Percentiles rank a stretch among this genome's conserved stretches.
phyloP scores from a whole-genome alignment of 1,140 invertebrate species.

The Bombus sibiricus region DNA sequence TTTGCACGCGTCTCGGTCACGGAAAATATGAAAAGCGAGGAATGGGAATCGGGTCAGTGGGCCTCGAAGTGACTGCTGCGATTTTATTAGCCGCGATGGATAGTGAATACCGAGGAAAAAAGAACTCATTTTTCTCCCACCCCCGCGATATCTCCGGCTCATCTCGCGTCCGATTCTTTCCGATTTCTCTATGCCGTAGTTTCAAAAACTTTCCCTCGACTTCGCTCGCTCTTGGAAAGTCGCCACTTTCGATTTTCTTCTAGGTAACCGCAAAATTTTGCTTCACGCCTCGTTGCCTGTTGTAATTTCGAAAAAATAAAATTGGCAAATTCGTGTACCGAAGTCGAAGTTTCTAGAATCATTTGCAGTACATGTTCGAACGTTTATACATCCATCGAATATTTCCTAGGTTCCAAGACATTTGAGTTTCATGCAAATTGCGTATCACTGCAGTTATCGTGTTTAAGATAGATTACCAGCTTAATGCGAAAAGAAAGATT shows the following conservation, averaged over 20 bases:
- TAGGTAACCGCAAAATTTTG: neutral
- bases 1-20: neutral
- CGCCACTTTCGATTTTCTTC: conserved; percentile 3
- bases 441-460: neutral
- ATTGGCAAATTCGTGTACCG: neutral
- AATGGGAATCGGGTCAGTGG: conserved; percentile 33
- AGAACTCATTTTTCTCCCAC: neutral
- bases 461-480: neutral
- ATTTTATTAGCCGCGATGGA: conserved; percentile 1
- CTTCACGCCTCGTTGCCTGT: neutral
- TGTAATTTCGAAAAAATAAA: neutral
- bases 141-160: neutral
- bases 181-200: conserved; percentile 7
- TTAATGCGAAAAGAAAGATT: neutral
- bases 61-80: neutral
- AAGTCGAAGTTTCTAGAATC: neutral
- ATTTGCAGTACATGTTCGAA: too few species aligned
- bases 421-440: neutral
- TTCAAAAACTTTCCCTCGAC: conserved; percentile 40
- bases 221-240: neutral
- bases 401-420: neutral
- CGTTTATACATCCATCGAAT: neutral
- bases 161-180: neutral
- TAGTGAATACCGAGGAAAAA: neutral
- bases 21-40: conserved; percentile 11